Evolutionary conservation across 2,888 invertebrate species (phyloP).

Genomic region (Allolobophora icterica): DNA sequence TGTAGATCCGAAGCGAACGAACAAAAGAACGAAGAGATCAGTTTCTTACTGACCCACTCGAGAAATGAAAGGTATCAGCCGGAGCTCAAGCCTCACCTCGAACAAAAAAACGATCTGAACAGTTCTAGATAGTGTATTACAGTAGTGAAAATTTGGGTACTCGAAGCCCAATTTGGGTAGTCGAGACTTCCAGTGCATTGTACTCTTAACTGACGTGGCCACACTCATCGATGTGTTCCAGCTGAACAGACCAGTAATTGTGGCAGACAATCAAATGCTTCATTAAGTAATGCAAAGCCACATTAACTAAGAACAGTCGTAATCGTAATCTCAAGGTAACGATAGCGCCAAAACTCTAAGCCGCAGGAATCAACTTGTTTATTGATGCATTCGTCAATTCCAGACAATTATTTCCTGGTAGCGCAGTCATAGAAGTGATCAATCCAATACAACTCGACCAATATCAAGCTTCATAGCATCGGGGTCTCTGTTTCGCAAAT

Average conservation of each 20-base stretch:
- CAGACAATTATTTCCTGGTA: background rate
- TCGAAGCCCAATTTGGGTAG: background rate
- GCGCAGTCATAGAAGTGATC: no score
- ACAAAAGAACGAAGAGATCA: no score
- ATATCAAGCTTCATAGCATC: background rate
- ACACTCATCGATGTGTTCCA: background rate
- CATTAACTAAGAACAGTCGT: background rate
- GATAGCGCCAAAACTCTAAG: no score
- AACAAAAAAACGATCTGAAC: background rate
- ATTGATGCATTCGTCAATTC: background rate
- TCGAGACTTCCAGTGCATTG: background rate
- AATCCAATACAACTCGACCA: background rate
- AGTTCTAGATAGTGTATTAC: background rate
- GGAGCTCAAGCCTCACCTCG: background rate
- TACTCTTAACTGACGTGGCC: background rate
- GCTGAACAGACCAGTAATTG: background rate
- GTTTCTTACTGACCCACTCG: background rate
- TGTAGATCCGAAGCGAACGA: no score
- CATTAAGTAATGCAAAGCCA: background rate
- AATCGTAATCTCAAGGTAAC: no score
- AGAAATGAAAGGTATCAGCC: background rate
- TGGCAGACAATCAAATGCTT: background rate
- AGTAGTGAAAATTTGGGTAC: no score
- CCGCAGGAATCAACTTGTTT: no score
- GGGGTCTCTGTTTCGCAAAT: background rate